Conservation (phyloP, 2,888 invertebrate genomes). For the Agrochola circellaris region DNA sequence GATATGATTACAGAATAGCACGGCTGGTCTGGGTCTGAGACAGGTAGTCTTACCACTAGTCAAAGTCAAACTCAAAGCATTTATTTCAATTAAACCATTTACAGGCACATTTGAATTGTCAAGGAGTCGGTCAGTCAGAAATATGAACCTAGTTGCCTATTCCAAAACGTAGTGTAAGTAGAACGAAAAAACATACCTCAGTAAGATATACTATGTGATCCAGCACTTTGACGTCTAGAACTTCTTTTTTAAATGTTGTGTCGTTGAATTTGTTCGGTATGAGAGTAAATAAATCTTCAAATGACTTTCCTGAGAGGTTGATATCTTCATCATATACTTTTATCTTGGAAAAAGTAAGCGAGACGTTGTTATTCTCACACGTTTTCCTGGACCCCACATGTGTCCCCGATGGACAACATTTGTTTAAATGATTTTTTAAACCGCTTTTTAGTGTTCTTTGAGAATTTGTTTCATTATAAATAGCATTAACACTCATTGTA, state of each 20-base stretch:
- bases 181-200: slow-evolving; percentile 32
- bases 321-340: slow-evolving; percentile 28
- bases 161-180: too few species aligned
- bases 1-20: too few species aligned
- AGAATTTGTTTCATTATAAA: not conserved
- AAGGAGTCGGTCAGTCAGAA: too few species aligned
- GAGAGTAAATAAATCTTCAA: slow-evolving; percentile 31
- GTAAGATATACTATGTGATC: slow-evolving; percentile 20
- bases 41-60: too few species aligned
- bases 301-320: not conserved
- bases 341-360: slow-evolving; percentile 1
- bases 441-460: not conserved
- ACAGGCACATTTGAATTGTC: too few species aligned
- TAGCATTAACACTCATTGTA: not conserved
- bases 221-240: not conserved
- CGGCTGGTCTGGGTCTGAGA: too few species aligned
- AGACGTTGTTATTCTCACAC: not conserved
- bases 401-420: slow-evolving; percentile 25
- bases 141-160: too few species aligned
- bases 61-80: too few species aligned
- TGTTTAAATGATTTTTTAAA: not conserved
- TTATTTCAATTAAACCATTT: too few species aligned
- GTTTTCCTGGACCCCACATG: not conserved
- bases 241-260: rapidly evolving
- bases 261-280: slow-evolving; percentile 22